These are phyloP conservation scores for Catharus ustulatus DNA, from an alignment of 2,797 vertebrate species.

Conservation along the genomic window DNA sequence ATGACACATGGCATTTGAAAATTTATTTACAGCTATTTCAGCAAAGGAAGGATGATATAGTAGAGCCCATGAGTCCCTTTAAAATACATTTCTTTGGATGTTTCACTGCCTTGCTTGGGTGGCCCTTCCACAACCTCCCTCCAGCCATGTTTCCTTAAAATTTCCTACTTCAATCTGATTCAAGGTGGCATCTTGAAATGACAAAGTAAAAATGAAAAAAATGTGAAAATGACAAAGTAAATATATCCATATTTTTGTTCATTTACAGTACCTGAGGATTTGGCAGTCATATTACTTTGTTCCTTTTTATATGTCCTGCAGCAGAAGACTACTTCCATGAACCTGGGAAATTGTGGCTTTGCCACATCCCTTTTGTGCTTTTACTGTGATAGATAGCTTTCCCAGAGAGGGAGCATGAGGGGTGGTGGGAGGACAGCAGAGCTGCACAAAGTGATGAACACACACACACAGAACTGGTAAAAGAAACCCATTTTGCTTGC, in stretches of 20 bases:
- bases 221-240: neutral
- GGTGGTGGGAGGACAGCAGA: conserved; percentile 3
- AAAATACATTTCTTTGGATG: neutral
- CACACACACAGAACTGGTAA: fast-evolving
- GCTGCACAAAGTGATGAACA: neutral
- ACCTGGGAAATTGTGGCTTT: neutral
- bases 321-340: neutral
- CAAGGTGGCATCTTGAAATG: neutral
- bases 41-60: neutral
- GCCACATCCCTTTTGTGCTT: neutral
- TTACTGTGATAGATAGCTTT: neutral
- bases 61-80: neutral
- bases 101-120: neutral
- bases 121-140: too few relatives aligned
- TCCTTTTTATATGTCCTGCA: neutral
- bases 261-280: neutral
- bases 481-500: neutral
- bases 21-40: neutral
- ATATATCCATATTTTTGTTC: neutral
- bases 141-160: neutral
- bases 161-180: neutral
- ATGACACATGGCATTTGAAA: neutral
- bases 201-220: neutral
- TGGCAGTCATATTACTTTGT: neutral
- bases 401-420: neutral